Evolutionary conservation across 1,140 invertebrate species (phyloP), one percentile per base, ranked within the genome.

Genomic region (Leucophenga varia): DNA sequence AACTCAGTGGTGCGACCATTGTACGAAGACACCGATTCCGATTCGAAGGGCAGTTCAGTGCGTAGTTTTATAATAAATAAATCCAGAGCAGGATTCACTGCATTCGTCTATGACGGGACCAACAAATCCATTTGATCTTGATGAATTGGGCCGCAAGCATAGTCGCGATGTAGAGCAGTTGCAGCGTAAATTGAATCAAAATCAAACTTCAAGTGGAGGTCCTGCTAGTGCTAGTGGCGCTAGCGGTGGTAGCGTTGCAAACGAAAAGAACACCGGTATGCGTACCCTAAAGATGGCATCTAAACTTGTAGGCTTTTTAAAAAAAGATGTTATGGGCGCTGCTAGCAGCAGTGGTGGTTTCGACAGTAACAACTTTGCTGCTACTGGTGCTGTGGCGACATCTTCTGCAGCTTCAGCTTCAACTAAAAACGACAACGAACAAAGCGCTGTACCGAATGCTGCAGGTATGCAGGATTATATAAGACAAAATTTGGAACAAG

Each of bases 21-120:
- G 12, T 69, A 74, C 36, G 72, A 74, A 13, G 68, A 74, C 42
- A 74, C 71, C 6, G 71, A 80, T 42, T 79, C 78, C 0, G 80
- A 77, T 12, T 83, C 80, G 0, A 81, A 82, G 10, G 79, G 80
- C 21, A 81, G 82, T 22, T 79, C 72, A 2, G 61, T 74, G 19
- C 59, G 61, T 18, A 73, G 71, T 16, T 68, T 73, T 49, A 59
- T 74, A 6, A 52, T 67, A 2, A 72, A 72, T 21, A 72, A 72
- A 16, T 65, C 68, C 6, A n/a, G 68, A 72, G 14, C 61, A 68
- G 39, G 64, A 61, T 2, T 50, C 59, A 6, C 41, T 52, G 8
- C 50, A 56, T 30, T 34, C 36, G 10, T 5, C 22, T 6, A 25
- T 10, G 10, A 36, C 32, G 22, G 21, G 22, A 12, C 28, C 43